Conservation (phyloP, 2,113 vertebrate genomes). For the Dromaius novaehollandiae region DNA sequence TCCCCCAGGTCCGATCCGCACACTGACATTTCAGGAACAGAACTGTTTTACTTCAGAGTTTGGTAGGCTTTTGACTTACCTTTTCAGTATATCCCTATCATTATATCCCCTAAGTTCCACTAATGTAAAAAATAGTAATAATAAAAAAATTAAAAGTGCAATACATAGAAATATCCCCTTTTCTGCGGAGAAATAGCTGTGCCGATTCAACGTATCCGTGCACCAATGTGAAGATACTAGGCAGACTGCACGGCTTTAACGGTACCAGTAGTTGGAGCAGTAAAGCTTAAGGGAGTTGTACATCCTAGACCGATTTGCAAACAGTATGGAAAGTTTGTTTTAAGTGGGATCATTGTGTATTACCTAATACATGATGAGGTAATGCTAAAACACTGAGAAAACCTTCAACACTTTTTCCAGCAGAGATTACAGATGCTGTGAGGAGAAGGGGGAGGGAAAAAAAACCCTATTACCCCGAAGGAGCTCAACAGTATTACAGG, state of each 20-base stretch:
- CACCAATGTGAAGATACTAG: accelerated
- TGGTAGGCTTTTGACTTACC: neutral
- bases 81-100: neutral
- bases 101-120: neutral
- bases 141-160: no score
- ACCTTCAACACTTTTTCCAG: neutral
- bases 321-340: neutral
- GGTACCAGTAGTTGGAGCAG: neutral
- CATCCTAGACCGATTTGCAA: neutral
- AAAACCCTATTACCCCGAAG: neutral
- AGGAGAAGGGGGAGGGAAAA: neutral
- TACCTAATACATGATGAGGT: constrained; percentile 41
- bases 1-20: neutral
- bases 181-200: neutral
- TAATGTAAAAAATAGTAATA: neutral
- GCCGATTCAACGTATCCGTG: accelerated
- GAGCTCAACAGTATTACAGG: neutral
- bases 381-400: constrained; percentile 27
- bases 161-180: neutral
- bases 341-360: neutral
- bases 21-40: accelerated
- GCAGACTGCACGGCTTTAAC: neutral
- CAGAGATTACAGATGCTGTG: neutral
- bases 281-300: neutral
- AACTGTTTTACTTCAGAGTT: neutral